A percentile compares a stretch with the other conserved stretches of the same genome.
phyloP scores from a whole-genome alignment of 1,140 invertebrate genomes.

The Asobara japonica region DNA sequence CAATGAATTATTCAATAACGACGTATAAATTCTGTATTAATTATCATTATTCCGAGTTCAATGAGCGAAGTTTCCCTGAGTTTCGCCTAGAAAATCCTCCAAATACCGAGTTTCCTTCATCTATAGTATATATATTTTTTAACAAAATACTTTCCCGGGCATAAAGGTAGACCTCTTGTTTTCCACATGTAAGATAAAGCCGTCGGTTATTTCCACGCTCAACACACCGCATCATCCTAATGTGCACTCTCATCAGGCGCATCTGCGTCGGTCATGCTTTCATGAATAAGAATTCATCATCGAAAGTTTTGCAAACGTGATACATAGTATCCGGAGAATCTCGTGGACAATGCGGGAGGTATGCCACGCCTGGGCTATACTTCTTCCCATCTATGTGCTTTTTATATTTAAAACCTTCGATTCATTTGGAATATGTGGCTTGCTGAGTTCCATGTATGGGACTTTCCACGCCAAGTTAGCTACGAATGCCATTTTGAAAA shows the following conservation, averaged over 20 bases:
- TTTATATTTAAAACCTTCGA: no score
- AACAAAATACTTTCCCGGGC: background rate
- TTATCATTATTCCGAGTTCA: background rate
- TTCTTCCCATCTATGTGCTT: no score
- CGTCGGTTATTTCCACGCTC: background rate
- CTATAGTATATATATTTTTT: background rate
- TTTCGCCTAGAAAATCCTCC: background rate
- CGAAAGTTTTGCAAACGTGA: background rate
- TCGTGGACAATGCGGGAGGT: background rate
- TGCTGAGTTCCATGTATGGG: no score
- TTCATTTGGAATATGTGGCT: no score
- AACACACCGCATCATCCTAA: background rate
- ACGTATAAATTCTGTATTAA: background rate
- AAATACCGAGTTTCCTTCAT: background rate
- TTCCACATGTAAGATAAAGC: background rate
- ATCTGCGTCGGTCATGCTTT: background rate
- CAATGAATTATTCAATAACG: background rate
- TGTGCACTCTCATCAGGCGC: background rate
- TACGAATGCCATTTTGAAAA: no score
- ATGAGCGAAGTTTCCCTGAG: background rate
- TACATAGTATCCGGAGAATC: background rate
- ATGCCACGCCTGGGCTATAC: slow-evolving; percentile 18
- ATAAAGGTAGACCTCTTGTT: background rate
- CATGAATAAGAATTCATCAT: background rate
- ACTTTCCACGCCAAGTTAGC: no score